Evolutionary conservation across 2,113 vertebrate genomes (phyloP).

Genomic region (Tretioscincus oriximinensis): DNA sequence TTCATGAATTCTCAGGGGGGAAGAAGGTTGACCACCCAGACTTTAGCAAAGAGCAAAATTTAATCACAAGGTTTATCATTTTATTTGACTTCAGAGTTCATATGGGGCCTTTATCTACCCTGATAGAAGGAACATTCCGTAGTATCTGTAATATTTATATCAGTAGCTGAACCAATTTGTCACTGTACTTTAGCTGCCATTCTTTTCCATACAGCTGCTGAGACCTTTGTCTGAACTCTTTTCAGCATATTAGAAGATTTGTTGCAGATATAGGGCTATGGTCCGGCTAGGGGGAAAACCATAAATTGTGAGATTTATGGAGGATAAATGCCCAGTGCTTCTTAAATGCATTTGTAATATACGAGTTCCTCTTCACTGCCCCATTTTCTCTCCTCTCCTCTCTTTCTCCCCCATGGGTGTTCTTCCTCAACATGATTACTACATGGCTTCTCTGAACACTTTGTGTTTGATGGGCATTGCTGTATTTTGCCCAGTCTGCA

Average conservation of each 20-base stretch:
- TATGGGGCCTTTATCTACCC: constrained; percentile 6
- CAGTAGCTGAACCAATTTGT: constrained; percentile 40
- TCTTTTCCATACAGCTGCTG: constrained; percentile 16
- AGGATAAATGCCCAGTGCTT: constrained; percentile 12
- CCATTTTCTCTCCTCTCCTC: neutral
- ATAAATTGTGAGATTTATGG: constrained; percentile 25
- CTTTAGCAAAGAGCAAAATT: neutral
- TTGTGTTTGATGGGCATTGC: neutral
- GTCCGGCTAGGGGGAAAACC: neutral
- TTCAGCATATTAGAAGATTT: constrained; percentile 30
- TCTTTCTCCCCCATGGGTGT: neutral
- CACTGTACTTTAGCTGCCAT: constrained; percentile 29
- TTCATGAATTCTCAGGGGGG: constrained; percentile 2
- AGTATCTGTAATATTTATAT: constrained; percentile 29
- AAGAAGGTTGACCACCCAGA: neutral
- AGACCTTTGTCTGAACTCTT: neutral
- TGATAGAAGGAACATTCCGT: constrained; percentile 15
- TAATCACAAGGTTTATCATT: constrained; percentile 44
- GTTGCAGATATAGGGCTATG: constrained; percentile 2
- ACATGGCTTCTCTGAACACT: neutral
- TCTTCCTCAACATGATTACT: neutral
- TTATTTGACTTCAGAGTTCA: constrained; percentile 28
- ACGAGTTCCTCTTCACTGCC: neutral
- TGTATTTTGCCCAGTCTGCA: neutral
- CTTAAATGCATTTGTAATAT: constrained; percentile 23